A percentile compares a stretch with the other conserved stretches of the same genome.
These are phyloP conservation scores for Bimastos eiseni DNA, from an alignment of 2,888 invertebrate species.

Conservation along the genomic window DNA sequence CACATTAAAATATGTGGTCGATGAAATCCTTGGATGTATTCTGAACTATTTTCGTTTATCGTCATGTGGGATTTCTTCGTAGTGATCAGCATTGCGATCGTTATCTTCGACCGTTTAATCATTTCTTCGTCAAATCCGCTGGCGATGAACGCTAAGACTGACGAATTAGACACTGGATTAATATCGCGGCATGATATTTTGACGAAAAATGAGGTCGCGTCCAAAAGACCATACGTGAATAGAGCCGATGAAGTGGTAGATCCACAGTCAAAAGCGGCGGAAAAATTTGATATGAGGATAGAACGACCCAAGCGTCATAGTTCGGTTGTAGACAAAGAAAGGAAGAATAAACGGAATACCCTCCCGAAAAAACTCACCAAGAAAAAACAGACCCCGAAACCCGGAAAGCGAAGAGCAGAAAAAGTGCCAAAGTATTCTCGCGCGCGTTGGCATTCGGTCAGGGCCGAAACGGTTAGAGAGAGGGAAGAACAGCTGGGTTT, in stretches of 20 bases:
- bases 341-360: not conserved
- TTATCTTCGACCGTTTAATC: not conserved
- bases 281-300: not conserved
- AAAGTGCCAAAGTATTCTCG: not conserved
- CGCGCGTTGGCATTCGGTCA: not conserved
- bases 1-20: not conserved
- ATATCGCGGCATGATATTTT: too few species aligned
- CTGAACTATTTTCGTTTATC: not conserved
- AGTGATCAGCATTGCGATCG: not conserved
- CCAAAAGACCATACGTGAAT: not conserved
- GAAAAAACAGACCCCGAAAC: not conserved
- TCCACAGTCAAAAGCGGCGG: not conserved
- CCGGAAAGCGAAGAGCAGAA: not conserved
- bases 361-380: not conserved
- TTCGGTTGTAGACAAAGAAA: not conserved
- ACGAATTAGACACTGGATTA: not conserved
- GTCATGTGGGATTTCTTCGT: not conserved
- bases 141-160: not conserved
- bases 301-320: not conserved
- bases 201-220: not conserved
- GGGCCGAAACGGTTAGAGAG: not conserved
- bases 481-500: not conserved
- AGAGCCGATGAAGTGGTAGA: not conserved
- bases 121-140: not conserved
- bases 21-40: not conserved